phyloP scores from a whole-genome alignment of 2,888 invertebrate genomes.

The Nasonia oneida region DNA sequence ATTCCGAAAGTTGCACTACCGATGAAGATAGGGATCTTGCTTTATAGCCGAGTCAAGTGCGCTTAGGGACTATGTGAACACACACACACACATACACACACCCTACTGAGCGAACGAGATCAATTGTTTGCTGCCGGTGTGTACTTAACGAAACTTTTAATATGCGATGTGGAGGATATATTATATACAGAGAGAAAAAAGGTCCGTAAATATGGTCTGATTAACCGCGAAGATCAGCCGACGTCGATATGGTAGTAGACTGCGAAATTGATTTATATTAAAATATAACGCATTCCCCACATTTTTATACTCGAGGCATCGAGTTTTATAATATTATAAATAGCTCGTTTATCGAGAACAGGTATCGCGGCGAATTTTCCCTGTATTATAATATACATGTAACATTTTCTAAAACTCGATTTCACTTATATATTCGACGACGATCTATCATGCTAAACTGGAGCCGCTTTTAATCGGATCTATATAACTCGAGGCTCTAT shows the following conservation, averaged over 20 bases:
- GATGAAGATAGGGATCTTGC: constrained; percentile 53
- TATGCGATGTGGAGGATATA: background rate
- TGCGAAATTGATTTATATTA: constrained; percentile 46
- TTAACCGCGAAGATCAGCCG: constrained; percentile 26
- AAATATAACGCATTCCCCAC: background rate
- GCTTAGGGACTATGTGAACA: constrained; percentile 39
- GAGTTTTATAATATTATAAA: background rate
- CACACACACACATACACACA: background rate
- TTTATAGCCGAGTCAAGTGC: constrained; percentile 44
- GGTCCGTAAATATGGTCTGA: constrained; percentile 8
- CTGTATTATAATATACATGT: background rate
- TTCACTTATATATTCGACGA: background rate
- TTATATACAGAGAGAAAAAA: constrained; percentile 14
- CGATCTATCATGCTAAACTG: background rate
- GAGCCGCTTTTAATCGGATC: background rate
- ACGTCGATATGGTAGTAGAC: background rate
- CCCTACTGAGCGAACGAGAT: constrained; percentile 36
- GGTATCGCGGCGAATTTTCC: background rate
- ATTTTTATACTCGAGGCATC: background rate
- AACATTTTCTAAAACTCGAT: background rate
- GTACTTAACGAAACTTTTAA: constrained; percentile 42
- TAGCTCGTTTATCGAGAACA: background rate
- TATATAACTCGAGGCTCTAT: background rate
- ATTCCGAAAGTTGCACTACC: constrained; percentile 54
- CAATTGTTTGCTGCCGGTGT: constrained; percentile 47